Evolutionary conservation across 2,888 invertebrate species (phyloP), one percentile per base, ranked within the genome.

Genomic region (Heteromurus nitidus): DNA sequence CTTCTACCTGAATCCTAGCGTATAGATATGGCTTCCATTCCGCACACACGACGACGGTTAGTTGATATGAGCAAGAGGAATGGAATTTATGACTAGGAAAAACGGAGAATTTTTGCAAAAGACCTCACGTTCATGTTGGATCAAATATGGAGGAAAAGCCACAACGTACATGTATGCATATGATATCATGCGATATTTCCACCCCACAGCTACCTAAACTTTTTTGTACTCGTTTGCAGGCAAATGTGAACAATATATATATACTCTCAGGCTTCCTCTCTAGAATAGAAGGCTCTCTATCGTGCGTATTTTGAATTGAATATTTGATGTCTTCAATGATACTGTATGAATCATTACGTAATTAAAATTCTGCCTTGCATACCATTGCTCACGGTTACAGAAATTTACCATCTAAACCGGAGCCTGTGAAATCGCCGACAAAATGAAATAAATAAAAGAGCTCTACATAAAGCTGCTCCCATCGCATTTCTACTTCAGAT

Each of bases 331-430:
- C 36, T 69, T 31, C 69, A 20, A 30, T 67, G 73, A 67, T 42
- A 67, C 42, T 72, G 44, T 31, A 65, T 80, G 72, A 80, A 80
- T 60, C 73, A 80, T 73, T 80, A 67, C 50, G 72, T 80, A 80
- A 80, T 80, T 80, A 80, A 69, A 77, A 72, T 58, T 74, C 72
- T 73, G 80, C 73, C 24, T 44, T 73, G 50, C 73, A 80, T 67
- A 42, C 72, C 58, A 60, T 73, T 55, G 26, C 47, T 58, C 62
- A 58, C 67, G 58, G 65, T 72, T 72, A 65, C n/a, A 64, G 22
- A 22, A 30, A 13, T 30, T 36, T 3, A 67, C 44, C 28, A 67
- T 55, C 44, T 31, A 58, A 47, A 67, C 50, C 36, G 60, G 22
- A 58, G 60, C 26, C 60, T 76, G 60, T 68, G 62, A 65, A 69